A percentile compares a stretch with the other conserved stretches of the same genome.
These are phyloP conservation scores for Pherbina coryleti DNA, from an alignment of 2,888 invertebrate species.

Conservation along the genomic window DNA sequence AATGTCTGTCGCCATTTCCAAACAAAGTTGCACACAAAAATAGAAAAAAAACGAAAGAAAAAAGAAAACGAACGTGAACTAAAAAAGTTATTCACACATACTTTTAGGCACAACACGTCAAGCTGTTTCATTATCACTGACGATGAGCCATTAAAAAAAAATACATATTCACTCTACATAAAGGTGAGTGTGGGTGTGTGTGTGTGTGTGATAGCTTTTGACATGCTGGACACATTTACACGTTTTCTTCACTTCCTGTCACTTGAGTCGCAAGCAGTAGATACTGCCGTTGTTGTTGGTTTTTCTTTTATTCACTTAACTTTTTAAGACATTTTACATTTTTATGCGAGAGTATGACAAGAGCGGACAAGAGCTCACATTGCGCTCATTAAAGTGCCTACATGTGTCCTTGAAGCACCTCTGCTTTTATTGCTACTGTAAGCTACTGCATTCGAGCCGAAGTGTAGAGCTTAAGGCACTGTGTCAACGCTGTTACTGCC, in stretches of 20 bases:
- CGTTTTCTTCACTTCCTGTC: slow-evolving; percentile 16
- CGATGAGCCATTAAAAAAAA: not conserved
- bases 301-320: not conserved
- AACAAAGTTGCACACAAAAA: too few species aligned
- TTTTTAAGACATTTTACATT: slow-evolving; percentile 6
- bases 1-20: too few species aligned
- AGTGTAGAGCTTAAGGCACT: too few species aligned
- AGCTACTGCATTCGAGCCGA: too few species aligned
- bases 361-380: not conserved
- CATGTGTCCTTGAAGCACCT: too few species aligned
- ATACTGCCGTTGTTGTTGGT: not conserved
- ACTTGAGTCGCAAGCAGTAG: not conserved
- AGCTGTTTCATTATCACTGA: not conserved
- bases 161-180: not conserved
- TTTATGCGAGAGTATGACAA: not conserved
- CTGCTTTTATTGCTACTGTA: too few species aligned
- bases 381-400: too few species aligned
- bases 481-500: too few species aligned
- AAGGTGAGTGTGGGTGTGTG: too few species aligned
- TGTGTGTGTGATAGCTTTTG: not conserved
- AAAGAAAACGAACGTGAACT: too few species aligned
- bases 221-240: not conserved
- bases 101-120: not conserved
- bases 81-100: not conserved
- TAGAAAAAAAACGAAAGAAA: too few species aligned